Base-by-base conservation (phyloP, 2,888 invertebrate genomes). In the Flexamia atlantica region DNA sequence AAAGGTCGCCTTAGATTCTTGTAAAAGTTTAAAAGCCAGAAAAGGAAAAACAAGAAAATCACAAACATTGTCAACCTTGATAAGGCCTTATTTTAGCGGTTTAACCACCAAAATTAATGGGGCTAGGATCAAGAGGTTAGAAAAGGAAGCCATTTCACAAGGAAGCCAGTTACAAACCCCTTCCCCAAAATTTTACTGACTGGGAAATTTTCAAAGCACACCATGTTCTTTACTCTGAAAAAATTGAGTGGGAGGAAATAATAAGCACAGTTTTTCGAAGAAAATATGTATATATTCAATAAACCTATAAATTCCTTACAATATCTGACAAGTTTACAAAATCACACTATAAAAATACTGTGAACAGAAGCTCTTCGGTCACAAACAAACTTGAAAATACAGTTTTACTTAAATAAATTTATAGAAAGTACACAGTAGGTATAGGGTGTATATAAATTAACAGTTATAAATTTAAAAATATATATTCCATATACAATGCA, bases 281-380 rank as follows among this genome's bases (percentile, higher is more conserved):
- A 70, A 68, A 70, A 76, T 46, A 76, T 76, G 40, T 46, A 76
- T 76, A 76, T 76, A 50, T 46, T 72, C 50, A 46, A 46, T 76
- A 76, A 76, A 76, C 25, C 50, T 76, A 76, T 50, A 40, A 28
- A 76, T 72, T 46, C 76, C 76, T 76, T 76, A 76, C 25, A 46
- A 46, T 76, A 76, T 76, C 28, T 76, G 76, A 76, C 76, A 76
- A 50, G 76, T 76, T 46, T 76, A 46, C 46, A 76, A 46, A 76
- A 76, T 76, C 42, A 76, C 50, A 76, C 76, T 70, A 40, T 40
- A 70, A 70, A 70, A 70, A 70, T 70, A 70, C 70, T 40, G 70
- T 12, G 40, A 70, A 70, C 32, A 70, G 28, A 64, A 64, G 64
- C 30, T 64, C 64, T 30, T 64, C 30, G 64, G 64, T 64, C 64